A percentile compares a stretch with the other conserved stretches of the same genome.
Conservation (phyloP, 2,797 vertebrate genomes). For the Diglossa cyanea region DNA sequence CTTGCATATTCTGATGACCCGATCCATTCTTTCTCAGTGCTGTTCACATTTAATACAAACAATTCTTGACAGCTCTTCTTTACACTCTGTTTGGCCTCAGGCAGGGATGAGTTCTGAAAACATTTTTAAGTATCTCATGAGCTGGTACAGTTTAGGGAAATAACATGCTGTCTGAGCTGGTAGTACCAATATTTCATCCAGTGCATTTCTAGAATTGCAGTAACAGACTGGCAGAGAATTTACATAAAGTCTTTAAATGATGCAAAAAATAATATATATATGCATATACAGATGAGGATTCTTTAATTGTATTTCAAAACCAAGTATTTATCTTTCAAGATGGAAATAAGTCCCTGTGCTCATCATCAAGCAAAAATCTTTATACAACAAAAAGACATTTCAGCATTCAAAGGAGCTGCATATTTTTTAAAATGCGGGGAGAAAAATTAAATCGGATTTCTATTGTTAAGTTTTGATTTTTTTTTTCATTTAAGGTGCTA, state of each 20-base stretch:
- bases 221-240: background rate
- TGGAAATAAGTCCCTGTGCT: background rate
- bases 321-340: background rate
- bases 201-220: background rate
- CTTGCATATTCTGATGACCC: background rate
- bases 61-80: background rate
- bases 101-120: background rate
- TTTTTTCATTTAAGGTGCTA: background rate
- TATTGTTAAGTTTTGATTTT: background rate
- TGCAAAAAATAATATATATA: background rate
- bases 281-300: background rate
- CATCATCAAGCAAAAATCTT: background rate
- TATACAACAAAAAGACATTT: background rate
- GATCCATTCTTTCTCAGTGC: background rate
- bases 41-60: background rate
- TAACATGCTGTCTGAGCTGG: background rate
- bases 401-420: background rate
- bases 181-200: background rate
- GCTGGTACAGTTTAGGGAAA: background rate
- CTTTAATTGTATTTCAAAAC: background rate
- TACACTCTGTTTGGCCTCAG: background rate
- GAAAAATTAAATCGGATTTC: background rate
- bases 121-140: background rate
- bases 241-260: background rate
- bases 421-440: background rate